Evolutionary conservation across 1,140 invertebrate genomes (phyloP), one percentile per base, ranked within the genome.

Genomic region (Archegozetes longisetosus): DNA sequence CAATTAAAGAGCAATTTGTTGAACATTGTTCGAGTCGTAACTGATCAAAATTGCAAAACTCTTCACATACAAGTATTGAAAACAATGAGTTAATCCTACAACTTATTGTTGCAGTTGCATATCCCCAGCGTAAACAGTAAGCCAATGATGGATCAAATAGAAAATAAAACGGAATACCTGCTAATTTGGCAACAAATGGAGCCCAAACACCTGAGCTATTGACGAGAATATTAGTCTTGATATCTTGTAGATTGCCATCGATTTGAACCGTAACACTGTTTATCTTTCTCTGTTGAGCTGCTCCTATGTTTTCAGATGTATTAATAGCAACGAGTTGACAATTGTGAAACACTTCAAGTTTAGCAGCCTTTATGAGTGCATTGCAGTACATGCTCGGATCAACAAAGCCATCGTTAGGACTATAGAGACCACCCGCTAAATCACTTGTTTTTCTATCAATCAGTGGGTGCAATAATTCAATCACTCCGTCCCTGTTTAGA

Each of bases 341-440:
- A 9, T 40, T 40, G 32, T 6, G 6, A 40, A 40, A 40, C 6
- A 40, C 17, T 9, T 40, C 17, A 40, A 40, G 6, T 6, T 40
- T 40, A 2, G 86, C 82, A 26, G 76, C 79, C 72, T 81, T 80
- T 0, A 80, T 78, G 2, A 92, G 73, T 0, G 86, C 82, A 9
- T 77, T 77, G 65, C 86, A 85, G 24, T 86, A 78, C 75, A 84
- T 84, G 0, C 82, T 77, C 0, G 88, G 86, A 71, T 92, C 88
- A 48, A 75, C 69, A 13, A 80, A 80, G 1, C 88, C 88, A 74
- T 91, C 88, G 22, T 78, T 78, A 0, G 86, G 83, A n/a, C 79
- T 81, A 67, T 85, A 86, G 1, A 93, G 72, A 0, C 84, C 82
- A 62, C 84, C 86, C 65, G 79, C 75, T 62, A 92, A 79, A 3